phyloP scores from a whole-genome alignment of 1,140 invertebrate species.

The Drosophila lacteicornis region DNA sequence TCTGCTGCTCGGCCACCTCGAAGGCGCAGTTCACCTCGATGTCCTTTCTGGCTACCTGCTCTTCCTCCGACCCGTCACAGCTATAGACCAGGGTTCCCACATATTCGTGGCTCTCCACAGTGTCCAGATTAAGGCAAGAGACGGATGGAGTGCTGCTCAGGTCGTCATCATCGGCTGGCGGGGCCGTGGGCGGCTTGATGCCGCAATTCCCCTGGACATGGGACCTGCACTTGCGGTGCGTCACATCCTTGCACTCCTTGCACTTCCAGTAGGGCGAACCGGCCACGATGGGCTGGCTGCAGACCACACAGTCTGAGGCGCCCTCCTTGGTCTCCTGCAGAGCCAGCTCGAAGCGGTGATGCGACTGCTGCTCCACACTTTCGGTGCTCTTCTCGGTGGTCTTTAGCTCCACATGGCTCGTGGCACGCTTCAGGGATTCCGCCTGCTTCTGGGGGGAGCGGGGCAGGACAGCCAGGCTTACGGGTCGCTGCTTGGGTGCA shows the following conservation, averaged over 20 bases:
- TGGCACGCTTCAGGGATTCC: conserved; percentile 53
- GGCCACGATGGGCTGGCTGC: conserved; percentile 59
- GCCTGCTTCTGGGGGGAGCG: conserved; percentile 57
- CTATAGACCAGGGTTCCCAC: conserved; percentile 62
- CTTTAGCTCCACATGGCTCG: conserved; percentile 55
- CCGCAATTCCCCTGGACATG: conserved; percentile 61
- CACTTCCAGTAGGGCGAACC: conserved; percentile 78
- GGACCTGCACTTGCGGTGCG: conserved; percentile 73
- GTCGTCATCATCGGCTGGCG: conserved; percentile 20
- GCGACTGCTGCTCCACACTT: conserved; percentile 4
- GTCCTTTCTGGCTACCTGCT: conserved; percentile 7
- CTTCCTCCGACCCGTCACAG: conserved; percentile 14
- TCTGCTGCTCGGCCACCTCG: conserved; percentile 73
- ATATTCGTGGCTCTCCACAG: conserved; percentile 49
- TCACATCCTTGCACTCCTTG: conserved; percentile 72
- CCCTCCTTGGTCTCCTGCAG: conserved; percentile 59
- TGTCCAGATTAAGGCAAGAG: conserved; percentile 50
- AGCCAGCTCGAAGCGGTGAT: conserved; percentile 80
- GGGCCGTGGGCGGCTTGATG: conserved; percentile 33
- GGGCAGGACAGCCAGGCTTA: conserved; percentile 50
- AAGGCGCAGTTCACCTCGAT: conserved; percentile 79
- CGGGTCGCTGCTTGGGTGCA: conserved; percentile 44
- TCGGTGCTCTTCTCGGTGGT: conserved; percentile 25
- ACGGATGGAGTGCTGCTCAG: conserved; percentile 32
- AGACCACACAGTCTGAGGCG: conserved; percentile 53